Base-by-base conservation (phyloP, 2,113 vertebrate genomes). In the Eupsittula cactorum region DNA sequence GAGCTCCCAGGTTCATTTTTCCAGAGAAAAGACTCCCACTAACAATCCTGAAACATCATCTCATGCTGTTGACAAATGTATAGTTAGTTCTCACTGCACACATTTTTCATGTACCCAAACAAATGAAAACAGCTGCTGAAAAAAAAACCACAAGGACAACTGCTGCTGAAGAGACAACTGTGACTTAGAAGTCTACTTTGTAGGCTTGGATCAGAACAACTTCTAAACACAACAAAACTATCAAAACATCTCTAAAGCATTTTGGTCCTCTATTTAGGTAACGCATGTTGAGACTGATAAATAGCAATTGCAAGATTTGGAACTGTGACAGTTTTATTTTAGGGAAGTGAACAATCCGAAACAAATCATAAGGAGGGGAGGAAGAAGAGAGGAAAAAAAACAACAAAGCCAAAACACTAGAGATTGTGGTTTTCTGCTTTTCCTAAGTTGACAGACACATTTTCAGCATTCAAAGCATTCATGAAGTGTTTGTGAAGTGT, bases 401-500 rank as follows among this genome's bases (percentile, higher is more conserved):
- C 1, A 57, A 29, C 3, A 62, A 46, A 75, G 50, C 25, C 20
- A 59, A 70, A 91, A 64, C 35, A 49, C 10, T 19, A 57, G 35
- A 73, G 29, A 74, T 29, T 49, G 28, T 79, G 44, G 41, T 4
- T 59, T 92, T 86, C 20, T 60, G 52, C 9, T 85, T 89, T 87
- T 29, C 46, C 17, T 41, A 68, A 33, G 46, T 39, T 73, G 49
- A 67, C 85, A 9, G 11, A 91, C 50, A 64, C 14, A 68, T 82
- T 95, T 95, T 95, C 70, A 92, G 82, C 71, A 88, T 89, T 88
- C 77, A 69, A 75, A 94, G 69, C 86, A 93, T 71, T 88, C 62
- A 82, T 63, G 35, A 90, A 95, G 35, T 35, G 76, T 59, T 96
- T 41, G 39, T 23, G 60, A 96, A 95, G 69, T 13, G 2, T 59